phyloP scores from a whole-genome alignment of 2,797 vertebrate species.

The Sus cebifrons region DNA sequence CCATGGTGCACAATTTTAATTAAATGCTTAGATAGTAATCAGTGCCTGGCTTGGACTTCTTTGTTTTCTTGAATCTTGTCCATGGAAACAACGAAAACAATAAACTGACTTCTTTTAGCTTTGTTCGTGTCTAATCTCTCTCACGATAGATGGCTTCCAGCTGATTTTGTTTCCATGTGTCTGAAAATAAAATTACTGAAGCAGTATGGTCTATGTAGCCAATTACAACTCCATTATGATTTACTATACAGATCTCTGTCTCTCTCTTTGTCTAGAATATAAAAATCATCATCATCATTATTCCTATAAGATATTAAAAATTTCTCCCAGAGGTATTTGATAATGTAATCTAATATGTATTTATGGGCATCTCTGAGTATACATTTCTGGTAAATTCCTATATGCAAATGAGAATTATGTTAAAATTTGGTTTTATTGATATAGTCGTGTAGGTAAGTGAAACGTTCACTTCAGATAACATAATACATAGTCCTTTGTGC shows the following conservation, averaged over 20 bases:
- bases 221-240: background rate
- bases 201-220: background rate
- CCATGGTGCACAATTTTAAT: conserved; percentile 1
- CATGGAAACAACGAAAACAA: background rate
- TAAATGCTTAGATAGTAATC: background rate
- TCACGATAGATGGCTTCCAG: background rate
- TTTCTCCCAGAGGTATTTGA: background rate
- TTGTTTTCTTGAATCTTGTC: conserved; percentile 1
- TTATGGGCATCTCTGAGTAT: background rate
- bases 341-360: background rate
- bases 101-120: background rate
- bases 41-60: background rate
- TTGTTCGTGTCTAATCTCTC: background rate
- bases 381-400: background rate
- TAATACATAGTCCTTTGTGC: background rate
- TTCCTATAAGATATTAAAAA: background rate
- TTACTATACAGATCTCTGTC: background rate
- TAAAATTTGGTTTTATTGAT: background rate
- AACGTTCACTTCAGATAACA: background rate
- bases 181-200: conserved; percentile 47
- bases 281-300: background rate
- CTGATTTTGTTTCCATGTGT: background rate
- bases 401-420: background rate
- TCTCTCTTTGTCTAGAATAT: background rate
- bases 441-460: background rate